Percentiles rank a stretch among this genome's conserved stretches.
phyloP scores from a whole-genome alignment of 2,797 vertebrate genomes.

The Cossypha heuglini region DNA sequence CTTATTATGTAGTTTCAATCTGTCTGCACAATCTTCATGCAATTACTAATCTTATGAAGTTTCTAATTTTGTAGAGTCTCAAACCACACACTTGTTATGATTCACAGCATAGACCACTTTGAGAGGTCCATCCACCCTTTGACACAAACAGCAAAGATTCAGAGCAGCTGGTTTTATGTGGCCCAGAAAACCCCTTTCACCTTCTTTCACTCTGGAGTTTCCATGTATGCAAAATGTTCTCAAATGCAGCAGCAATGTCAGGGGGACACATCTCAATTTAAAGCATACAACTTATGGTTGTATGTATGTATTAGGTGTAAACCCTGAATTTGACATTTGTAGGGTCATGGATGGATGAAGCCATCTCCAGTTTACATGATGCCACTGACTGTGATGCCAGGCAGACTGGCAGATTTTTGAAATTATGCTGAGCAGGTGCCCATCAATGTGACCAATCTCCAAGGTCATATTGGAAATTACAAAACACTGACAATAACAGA shows the following conservation, averaged over 20 bases:
- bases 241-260: not conserved
- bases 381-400: not conserved
- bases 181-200: not conserved
- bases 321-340: not conserved
- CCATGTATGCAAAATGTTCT: not conserved
- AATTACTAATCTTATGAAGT: not conserved
- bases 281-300: not conserved
- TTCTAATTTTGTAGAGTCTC: not conserved
- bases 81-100: not conserved
- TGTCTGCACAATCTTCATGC: not conserved
- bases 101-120: not conserved
- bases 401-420: not conserved
- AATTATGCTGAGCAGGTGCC: not conserved
- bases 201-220: not conserved
- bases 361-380: not conserved
- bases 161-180: not conserved
- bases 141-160: not conserved
- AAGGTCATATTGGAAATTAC: not conserved
- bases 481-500: not conserved
- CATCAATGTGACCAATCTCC: not conserved
- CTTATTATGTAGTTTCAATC: not conserved
- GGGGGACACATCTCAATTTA: not conserved
- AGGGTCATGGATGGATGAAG: not conserved
- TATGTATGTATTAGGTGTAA: not conserved
- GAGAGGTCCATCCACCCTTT: not conserved